Conservation (phyloP, 2,888 invertebrate species). For the Stenodera caucasica region DNA sequence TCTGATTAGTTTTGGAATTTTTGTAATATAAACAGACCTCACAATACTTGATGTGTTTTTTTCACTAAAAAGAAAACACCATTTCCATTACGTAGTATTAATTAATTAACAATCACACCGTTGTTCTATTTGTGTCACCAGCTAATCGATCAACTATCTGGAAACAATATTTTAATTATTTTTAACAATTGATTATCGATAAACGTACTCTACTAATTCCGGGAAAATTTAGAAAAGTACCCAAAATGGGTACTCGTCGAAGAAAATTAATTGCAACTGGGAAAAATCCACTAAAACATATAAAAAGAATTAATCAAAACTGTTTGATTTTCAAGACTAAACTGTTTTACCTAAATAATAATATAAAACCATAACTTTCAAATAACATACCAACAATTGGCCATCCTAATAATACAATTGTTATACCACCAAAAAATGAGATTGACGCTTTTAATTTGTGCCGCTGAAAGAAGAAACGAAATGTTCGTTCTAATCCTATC, state of each 20-base stretch:
- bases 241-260: constrained; percentile 88
- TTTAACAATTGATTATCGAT: constrained; percentile 31
- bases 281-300: constrained; percentile 93
- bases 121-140: constrained; percentile 80
- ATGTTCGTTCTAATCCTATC: constrained; percentile 92
- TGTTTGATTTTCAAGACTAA: too few species aligned
- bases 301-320: too few species aligned
- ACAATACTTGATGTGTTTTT: neutral
- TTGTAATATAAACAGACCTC: neutral
- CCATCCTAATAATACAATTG: constrained; percentile 91
- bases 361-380: constrained; percentile 94
- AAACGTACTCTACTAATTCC: constrained; percentile 79
- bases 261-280: constrained; percentile 96
- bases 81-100: neutral
- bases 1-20: neutral
- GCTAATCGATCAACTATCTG: constrained; percentile 79
- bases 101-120: constrained; percentile 61
- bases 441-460: constrained; percentile 91
- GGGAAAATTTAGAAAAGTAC: constrained; percentile 85
- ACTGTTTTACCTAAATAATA: constrained; percentile 72
- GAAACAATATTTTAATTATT: constrained; percentile 49
- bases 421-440: constrained; percentile 91
- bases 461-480: constrained; percentile 96
- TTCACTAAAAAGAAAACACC: neutral
- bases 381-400: constrained; percentile 95